Evolutionary conservation across 2,113 vertebrate genomes (phyloP), one percentile per base, ranked within the genome.

Genomic region (Diphyllodes magnificus): DNA sequence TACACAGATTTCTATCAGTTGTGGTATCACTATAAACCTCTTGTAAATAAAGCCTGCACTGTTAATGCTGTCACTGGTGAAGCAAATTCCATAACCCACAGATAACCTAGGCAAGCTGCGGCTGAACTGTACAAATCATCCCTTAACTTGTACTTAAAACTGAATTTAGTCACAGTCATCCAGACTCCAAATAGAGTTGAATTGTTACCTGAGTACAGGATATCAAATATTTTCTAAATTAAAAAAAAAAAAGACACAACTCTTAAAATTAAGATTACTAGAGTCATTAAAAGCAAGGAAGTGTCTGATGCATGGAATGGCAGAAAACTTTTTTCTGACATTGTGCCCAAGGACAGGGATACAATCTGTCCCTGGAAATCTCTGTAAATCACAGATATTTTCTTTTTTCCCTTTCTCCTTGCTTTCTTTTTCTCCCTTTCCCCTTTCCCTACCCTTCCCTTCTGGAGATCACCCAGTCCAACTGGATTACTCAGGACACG

Each of bases 41-140:
- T 57, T 76, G 82, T 90, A 95, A 94, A 95, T 90, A 96, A 83
- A 90, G 92, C 60, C 83, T 78, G 61, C 76, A 90, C 76, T 95
- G 93, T 94, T 93, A 88, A 82, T 93, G 66, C 79, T 92, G 69
- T 86, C 75, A 95, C 60, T 91, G 77, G 72, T 75, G 76, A 92
- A 56, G 83, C 68, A 50, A 91, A 88, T 93, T 83, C 90, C 64
- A 37, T 70, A 93, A 86, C 76, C 83, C 81, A 53, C 25, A 91
- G 69, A 92, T 28, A 94, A 88, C 80, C 86, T 60, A 28, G 51
- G 82, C 63, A 94, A 82, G 63, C 75, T 90, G 78, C 1, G 20
- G 82, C 77, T 86, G 79, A 78, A 40, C 76, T 63, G 20, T 7
- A 73, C 51, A 77, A 91, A 87, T 80, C 28, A 92, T 54, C 83